phyloP scores from a whole-genome alignment of 2,113 vertebrate species.

The Actenoides lindsayi region DNA sequence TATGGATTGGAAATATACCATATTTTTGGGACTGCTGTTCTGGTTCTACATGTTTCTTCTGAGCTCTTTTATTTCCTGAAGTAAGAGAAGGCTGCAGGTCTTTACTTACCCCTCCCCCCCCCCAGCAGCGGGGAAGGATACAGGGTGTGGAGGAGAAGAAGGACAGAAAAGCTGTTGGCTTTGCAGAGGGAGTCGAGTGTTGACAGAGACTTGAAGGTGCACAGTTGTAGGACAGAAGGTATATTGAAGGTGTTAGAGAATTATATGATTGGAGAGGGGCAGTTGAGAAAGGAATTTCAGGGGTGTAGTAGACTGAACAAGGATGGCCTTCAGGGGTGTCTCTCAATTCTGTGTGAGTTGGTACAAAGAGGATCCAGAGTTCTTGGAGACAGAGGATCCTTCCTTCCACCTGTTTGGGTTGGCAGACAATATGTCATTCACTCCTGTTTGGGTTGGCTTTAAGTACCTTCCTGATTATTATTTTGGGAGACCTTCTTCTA shows the following conservation, averaged over 20 bases:
- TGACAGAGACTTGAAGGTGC: neutral
- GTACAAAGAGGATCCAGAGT: neutral
- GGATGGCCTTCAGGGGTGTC: neutral
- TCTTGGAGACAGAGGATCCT: neutral
- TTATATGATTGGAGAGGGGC: neutral
- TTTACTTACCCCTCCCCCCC: neutral
- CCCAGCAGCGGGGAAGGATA: neutral
- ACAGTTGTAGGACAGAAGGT: neutral
- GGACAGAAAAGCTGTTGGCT: neutral
- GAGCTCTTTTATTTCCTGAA: neutral
- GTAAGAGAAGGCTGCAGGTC: neutral
- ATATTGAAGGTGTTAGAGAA: neutral
- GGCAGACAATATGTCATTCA: neutral
- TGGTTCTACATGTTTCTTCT: neutral
- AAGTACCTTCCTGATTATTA: neutral
- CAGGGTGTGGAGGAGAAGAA: neutral
- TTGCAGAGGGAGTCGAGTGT: neutral
- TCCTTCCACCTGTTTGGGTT: neutral
- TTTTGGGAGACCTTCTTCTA: neutral
- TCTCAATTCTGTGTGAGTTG: neutral
- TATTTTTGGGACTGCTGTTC: neutral
- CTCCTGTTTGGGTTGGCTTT: neutral
- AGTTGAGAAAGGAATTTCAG: neutral
- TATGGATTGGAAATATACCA: neutral
- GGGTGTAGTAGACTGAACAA: neutral